These are phyloP conservation scores for Drosophila colorata DNA, from an alignment of 2,888 invertebrate species.

Conservation along the genomic window DNA sequence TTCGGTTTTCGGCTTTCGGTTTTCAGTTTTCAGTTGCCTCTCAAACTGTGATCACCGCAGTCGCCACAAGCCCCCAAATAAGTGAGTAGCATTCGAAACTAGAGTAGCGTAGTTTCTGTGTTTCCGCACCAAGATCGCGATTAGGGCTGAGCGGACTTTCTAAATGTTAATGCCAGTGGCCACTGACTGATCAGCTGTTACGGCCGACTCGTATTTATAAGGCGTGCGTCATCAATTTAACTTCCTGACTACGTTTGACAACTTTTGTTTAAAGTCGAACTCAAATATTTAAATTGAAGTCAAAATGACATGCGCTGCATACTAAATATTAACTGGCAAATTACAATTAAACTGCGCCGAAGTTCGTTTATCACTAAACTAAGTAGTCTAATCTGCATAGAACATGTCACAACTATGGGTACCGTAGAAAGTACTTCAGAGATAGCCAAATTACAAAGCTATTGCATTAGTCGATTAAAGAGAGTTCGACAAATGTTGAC, in stretches of 20 bases:
- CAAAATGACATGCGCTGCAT: conserved; percentile 32
- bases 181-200: conserved; percentile 6
- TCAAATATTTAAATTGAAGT: conserved; percentile 5
- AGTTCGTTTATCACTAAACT: neutral
- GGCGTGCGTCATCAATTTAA: conserved; percentile 4
- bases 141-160: conserved; percentile 30
- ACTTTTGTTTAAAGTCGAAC: conserved; percentile 13
- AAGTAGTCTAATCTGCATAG: neutral
- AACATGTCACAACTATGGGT: neutral
- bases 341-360: neutral
- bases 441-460: neutral
- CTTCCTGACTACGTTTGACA: conserved; percentile 40
- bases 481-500: too few relatives aligned
- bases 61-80: neutral
- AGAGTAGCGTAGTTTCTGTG: neutral
- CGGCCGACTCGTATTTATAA: conserved; percentile 3
- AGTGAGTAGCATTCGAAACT: conserved; percentile 33
- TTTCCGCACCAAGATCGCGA: neutral
- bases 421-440: neutral
- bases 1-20: conserved; percentile 44
- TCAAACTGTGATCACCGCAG: conserved; percentile 50
- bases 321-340: conserved; percentile 1
- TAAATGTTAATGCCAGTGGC: conserved; percentile 30
- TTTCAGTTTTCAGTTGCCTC: conserved; percentile 62
- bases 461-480: neutral